Conservation (phyloP, 2,888 invertebrate genomes). For the Frankliniella fusca region DNA sequence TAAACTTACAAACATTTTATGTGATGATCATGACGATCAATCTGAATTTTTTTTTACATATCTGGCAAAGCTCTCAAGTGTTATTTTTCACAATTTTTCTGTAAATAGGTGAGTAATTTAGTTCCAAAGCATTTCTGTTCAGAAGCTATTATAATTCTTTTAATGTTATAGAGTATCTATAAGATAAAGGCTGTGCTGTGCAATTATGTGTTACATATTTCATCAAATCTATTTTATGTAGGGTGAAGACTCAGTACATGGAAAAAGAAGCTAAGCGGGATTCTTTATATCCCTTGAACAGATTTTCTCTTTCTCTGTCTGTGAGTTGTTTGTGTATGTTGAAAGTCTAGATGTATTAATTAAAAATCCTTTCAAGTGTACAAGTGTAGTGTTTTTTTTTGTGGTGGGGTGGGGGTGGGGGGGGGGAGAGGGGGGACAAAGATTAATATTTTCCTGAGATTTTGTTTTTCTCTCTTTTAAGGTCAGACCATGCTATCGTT, state of each 20-base stretch:
- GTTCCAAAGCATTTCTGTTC: neutral
- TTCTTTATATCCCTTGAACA: neutral
- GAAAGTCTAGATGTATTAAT: neutral
- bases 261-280: neutral
- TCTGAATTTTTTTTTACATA: neutral
- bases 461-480: too few species aligned
- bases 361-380: too few species aligned
- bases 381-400: too few species aligned
- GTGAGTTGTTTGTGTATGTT: too few species aligned
- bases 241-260: neutral
- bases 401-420: too few species aligned
- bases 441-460: too few species aligned
- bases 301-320: neutral
- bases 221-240: neutral
- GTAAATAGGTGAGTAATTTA: neutral
- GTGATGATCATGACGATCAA: neutral
- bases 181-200: conserved; percentile 20
- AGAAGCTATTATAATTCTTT: neutral
- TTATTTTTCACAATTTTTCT: neutral
- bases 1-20: neutral
- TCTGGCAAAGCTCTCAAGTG: neutral
- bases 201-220: neutral
- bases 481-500: too few species aligned
- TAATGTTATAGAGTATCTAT: neutral
- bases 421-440: too few species aligned